Percentiles rank a stretch among this genome's conserved stretches.
phyloP scores from a whole-genome alignment of 2,797 vertebrate genomes.

The Sardinella longiceps region DNA sequence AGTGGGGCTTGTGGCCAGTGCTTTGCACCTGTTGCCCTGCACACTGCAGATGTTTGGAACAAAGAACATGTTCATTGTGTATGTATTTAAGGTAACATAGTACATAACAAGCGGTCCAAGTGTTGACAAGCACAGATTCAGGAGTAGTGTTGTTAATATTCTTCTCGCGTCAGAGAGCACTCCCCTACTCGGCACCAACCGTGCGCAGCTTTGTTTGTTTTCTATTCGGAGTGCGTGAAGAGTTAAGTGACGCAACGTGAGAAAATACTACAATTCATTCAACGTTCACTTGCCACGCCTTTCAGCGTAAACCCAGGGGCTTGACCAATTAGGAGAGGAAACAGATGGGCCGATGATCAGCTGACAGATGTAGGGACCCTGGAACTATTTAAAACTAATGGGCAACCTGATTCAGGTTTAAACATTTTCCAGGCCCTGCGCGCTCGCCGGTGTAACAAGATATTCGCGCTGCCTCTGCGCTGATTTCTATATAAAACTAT shows the following conservation, averaged over 20 bases:
- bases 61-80: constrained; percentile 3
- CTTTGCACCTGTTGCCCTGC: not conserved
- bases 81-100: not conserved
- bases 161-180: not conserved
- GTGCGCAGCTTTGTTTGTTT: constrained; percentile 28
- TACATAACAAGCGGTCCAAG: not conserved
- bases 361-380: constrained; percentile 67
- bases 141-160: constrained; percentile 13
- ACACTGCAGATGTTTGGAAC: not conserved
- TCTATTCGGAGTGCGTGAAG: constrained; percentile 20
- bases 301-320: constrained; percentile 73
- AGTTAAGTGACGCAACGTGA: constrained; percentile 33
- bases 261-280: constrained; percentile 71
- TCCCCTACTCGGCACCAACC: not conserved
- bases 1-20: not conserved
- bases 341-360: constrained; percentile 83
- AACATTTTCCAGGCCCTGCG: constrained; percentile 49
- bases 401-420: constrained; percentile 57
- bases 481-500: constrained; percentile 13
- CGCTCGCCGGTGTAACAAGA: constrained; percentile 46
- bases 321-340: constrained; percentile 77
- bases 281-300: constrained; percentile 69
- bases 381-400: constrained; percentile 82
- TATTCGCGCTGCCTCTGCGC: not conserved
- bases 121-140: not conserved